Conservation (phyloP, 2,888 invertebrate species). For the Patella caerulea region DNA sequence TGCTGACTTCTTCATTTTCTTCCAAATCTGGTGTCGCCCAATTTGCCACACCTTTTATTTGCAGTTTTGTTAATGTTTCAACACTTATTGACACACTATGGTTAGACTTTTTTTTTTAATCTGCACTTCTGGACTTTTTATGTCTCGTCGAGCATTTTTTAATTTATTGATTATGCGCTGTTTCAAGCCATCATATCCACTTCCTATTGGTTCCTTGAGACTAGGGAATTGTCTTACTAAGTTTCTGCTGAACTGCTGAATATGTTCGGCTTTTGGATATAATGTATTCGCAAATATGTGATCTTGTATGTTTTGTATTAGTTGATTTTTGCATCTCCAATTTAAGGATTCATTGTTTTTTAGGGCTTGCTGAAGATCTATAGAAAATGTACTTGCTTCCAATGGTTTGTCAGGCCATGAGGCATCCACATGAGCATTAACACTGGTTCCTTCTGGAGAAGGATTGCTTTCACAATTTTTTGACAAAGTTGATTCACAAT, state of each 20-base stretch:
- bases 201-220: not conserved
- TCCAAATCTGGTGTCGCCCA: not conserved
- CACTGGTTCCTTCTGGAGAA: too few relatives aligned
- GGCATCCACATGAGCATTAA: too few relatives aligned
- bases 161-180: not conserved
- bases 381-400: too few relatives aligned
- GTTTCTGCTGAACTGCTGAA: not conserved
- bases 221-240: conserved; percentile 2
- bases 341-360: too few relatives aligned
- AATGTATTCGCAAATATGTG: not conserved
- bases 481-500: too few relatives aligned
- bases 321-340: too few relatives aligned
- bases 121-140: not conserved
- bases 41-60: not conserved
- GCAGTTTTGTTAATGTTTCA: too few relatives aligned
- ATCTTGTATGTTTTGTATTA: not conserved
- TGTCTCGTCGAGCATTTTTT: not conserved
- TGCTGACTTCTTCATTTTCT: too few relatives aligned
- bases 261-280: not conserved
- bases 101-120: not conserved
- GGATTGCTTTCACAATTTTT: too few relatives aligned
- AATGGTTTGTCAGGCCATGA: too few relatives aligned
- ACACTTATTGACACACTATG: too few relatives aligned
- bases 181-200: not conserved
- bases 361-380: too few relatives aligned